Percentiles rank a stretch among this genome's conserved stretches.
Evolutionary conservation across 2,888 invertebrate species (phyloP).

Genomic region (Beris morrisii): DNA sequence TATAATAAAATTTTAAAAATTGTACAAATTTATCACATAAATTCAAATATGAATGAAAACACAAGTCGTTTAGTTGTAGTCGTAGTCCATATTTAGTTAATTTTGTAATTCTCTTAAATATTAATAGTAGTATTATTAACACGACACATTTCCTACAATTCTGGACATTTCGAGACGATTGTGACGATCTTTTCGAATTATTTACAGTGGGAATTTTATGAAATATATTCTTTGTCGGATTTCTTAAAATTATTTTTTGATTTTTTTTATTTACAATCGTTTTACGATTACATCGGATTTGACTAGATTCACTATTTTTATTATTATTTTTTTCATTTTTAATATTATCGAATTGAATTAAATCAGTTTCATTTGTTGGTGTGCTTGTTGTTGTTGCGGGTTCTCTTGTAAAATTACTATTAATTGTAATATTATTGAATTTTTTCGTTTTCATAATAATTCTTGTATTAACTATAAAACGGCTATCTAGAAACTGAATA

Average conservation of each 20-base stretch:
- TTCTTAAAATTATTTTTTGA: background rate
- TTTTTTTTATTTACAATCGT: conserved; percentile 14
- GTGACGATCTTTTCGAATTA: conserved; percentile 1
- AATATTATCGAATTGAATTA: conserved; percentile 8
- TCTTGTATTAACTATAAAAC: conserved; percentile 35
- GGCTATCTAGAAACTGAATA: conserved; percentile 39
- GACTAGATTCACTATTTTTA: background rate
- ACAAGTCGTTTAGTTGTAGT: conserved; percentile 2
- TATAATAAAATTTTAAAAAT: conserved; percentile 31
- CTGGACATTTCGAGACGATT: background rate
- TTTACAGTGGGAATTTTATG: conserved; percentile 22
- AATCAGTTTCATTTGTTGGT: background rate
- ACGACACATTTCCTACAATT: background rate
- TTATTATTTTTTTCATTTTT: conserved; percentile 13
- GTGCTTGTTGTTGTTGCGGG: background rate
- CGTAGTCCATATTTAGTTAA: background rate
- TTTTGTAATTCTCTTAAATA: background rate
- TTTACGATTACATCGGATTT: background rate
- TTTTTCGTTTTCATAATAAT: conserved; percentile 17
- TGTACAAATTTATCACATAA: conserved; percentile 37
- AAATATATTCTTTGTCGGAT: conserved; percentile 2
- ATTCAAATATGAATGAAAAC: conserved; percentile 27
- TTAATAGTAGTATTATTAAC: background rate
- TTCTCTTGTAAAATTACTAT: background rate
- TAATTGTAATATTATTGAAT: conserved; percentile 4